Evolutionary conservation across 2,797 vertebrate genomes (phyloP), one percentile per base, ranked within the genome.

Genomic region (Alcedo quadribrachys): DNA sequence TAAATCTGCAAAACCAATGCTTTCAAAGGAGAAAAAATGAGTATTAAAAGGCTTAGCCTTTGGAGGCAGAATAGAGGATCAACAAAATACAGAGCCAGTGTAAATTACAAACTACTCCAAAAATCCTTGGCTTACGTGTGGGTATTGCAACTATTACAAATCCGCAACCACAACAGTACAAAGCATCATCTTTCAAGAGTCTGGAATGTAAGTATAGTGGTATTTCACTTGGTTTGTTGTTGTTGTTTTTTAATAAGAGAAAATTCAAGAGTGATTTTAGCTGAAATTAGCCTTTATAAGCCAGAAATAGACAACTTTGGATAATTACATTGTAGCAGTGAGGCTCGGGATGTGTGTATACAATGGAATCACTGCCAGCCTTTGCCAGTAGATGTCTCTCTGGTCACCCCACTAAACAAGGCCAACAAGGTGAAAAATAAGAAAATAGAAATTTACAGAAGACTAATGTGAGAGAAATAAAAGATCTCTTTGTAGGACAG

Each of bases 381-480:
- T 90, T 75, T 51, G 92, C 96, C 96, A 96, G 96, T 85, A 97
- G 97, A 85, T 97, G 96, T 97, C 94, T 85, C 94, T 91, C 54
- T 90, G 94, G 81, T 82, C 71, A 87, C 87, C 95, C 84, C 70
- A 74, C 67, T 86, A 80, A 84, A 53, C 17, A 80, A 90, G 78
- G 68, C 66, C 74, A 95, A 87, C 2, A 20, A 51, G 60, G 79
- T 0, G 9, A 66, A 93, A 89, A 89, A 89, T 12, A 43, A 75
- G 48, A 37, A 69, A 81, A 83, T 2, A 58, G 11, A 63, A 55
- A 76, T 50, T 21, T 43, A 37, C 24, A 19, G 50, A 37, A 63
- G 33, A 70, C 15, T 30, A 55, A 68, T 16, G 5, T 24, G 21
- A 69, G 22, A 70, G 30, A 27, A 46, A 71, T 27, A 45, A 61